phyloP scores from a whole-genome alignment of 2,888 invertebrate species.

The Atherix ibis region DNA sequence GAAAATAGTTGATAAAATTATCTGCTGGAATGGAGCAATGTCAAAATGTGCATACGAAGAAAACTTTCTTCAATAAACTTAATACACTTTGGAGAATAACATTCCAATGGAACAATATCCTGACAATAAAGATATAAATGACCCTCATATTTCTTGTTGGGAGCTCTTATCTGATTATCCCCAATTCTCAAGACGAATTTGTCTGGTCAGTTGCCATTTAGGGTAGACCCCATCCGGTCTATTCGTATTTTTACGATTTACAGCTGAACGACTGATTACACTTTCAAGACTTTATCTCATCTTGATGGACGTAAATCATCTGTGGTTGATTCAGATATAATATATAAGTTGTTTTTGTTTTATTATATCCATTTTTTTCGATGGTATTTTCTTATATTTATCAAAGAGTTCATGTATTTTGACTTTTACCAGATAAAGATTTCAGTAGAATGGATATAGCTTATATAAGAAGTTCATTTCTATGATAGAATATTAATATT shows the following conservation, averaged over 20 bases:
- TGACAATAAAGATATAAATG: constrained; percentile 10
- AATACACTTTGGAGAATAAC: too few species aligned
- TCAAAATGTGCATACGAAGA: too few species aligned
- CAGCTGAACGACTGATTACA: constrained; percentile 11
- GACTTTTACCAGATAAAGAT: too few species aligned
- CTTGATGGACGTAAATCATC: constrained; percentile 10
- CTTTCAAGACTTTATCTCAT: constrained; percentile 10
- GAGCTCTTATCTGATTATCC: constrained; percentile 9
- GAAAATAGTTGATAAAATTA: too few species aligned
- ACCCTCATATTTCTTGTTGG: constrained; percentile 7
- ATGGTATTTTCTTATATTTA: too few species aligned
- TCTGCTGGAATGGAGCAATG: too few species aligned
- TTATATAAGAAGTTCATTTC: too few species aligned
- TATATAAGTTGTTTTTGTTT: constrained; percentile 3
- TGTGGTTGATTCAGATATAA: constrained; percentile 7
- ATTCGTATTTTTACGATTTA: constrained; percentile 9
- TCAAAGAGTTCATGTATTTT: too few species aligned
- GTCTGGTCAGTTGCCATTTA: constrained; percentile 8
- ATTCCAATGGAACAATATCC: constrained; percentile 8
- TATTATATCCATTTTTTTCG: too few species aligned
- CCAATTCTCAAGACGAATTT: constrained; percentile 8
- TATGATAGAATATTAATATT: too few species aligned
- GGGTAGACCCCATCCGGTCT: neutral
- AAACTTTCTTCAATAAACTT: too few species aligned
- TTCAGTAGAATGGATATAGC: too few species aligned